Conservation (phyloP, 2,888 invertebrate genomes). For the Poecilobothrus nobilitatus region DNA sequence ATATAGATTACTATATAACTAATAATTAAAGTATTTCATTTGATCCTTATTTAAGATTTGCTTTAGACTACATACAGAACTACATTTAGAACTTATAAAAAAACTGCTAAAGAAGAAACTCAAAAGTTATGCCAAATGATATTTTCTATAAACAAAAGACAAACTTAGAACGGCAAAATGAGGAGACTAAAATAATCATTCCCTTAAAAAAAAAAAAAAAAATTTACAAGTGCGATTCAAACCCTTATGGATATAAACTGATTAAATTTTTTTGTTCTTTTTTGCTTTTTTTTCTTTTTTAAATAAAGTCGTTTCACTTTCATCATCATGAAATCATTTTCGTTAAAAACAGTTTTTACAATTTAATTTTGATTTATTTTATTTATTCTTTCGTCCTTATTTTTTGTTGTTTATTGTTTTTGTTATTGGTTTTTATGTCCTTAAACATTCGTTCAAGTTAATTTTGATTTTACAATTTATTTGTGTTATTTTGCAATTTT, state of each 20-base stretch:
- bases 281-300: not conserved
- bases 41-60: too few relatives aligned
- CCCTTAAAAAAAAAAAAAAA: not conserved
- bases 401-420: not conserved
- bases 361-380: not conserved
- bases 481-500: too few relatives aligned
- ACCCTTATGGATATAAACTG: not conserved
- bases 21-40: too few relatives aligned
- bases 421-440: not conserved
- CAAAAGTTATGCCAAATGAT: too few relatives aligned
- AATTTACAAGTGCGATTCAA: not conserved
- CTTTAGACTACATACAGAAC: too few relatives aligned
- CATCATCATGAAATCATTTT: not conserved
- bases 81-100: too few relatives aligned
- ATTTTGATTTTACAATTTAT: too few relatives aligned
- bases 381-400: not conserved
- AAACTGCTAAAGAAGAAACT: too few relatives aligned
- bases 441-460: not conserved
- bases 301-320: conserved; percentile 4
- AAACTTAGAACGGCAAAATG: not conserved
- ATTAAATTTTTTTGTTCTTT: not conserved
- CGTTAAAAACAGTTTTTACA: not conserved
- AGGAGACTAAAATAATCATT: not conserved
- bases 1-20: too few relatives aligned
- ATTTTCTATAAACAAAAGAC: not conserved